Evolutionary conservation across 2,113 vertebrate genomes (phyloP).

Genomic region (Pygathrix nemaeus): DNA sequence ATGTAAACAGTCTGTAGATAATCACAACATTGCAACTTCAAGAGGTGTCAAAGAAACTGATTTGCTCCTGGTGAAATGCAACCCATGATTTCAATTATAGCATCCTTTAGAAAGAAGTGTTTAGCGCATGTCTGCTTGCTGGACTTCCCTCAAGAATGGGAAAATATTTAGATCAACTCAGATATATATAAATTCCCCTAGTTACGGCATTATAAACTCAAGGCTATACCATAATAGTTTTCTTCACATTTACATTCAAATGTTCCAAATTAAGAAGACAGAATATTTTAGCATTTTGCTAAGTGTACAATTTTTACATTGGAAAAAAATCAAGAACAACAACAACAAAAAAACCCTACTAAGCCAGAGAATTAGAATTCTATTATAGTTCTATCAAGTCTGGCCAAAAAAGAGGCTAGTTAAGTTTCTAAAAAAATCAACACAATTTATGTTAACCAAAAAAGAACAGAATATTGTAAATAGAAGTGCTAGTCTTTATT

Average conservation of each 20-base stretch:
- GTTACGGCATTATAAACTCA: not conserved
- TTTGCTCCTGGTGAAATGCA: not conserved
- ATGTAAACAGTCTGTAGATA: not conserved
- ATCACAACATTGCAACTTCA: not conserved
- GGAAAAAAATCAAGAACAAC: slow-evolving; percentile 9
- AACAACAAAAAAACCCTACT: slow-evolving; percentile 7
- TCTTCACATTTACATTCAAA: slow-evolving; percentile 8
- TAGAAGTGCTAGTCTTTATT: not conserved
- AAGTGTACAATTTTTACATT: not conserved
- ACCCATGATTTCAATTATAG: not conserved
- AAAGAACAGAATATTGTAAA: not conserved
- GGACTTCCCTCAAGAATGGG: not conserved
- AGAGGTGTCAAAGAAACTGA: not conserved
- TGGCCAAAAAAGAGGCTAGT: not conserved
- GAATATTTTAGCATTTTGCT: slow-evolving; percentile 16
- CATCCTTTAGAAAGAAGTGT: not conserved
- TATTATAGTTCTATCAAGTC: no score
- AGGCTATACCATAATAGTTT: not conserved
- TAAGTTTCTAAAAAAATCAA: not conserved
- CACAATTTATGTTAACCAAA: not conserved
- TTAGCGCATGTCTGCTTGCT: not conserved
- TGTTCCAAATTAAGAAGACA: slow-evolving; percentile 10
- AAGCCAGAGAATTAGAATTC: not conserved
- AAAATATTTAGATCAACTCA: not conserved
- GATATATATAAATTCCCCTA: not conserved